Evolutionary conservation across 2,797 vertebrate genomes (phyloP).

Genomic region (Salarias fasciatus): DNA sequence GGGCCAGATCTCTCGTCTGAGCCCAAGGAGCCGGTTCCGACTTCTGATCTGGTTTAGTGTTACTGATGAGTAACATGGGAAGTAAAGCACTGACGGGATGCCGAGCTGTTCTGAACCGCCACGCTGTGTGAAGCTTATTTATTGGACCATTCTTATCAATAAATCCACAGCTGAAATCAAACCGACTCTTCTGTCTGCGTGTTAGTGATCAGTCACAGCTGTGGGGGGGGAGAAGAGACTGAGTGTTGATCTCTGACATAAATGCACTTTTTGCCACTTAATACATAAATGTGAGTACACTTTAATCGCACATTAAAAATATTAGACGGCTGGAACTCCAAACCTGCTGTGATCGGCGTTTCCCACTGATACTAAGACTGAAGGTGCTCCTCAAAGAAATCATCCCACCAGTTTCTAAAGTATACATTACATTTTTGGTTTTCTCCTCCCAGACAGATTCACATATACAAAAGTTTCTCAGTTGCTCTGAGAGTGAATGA

Average conservation of each 20-base stretch:
- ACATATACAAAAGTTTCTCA: no score
- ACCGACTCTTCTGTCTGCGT: background rate
- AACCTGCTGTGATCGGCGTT: no score
- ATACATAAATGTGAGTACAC: slow-evolving; percentile 14
- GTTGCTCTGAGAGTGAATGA: no score
- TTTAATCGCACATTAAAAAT: slow-evolving; percentile 15
- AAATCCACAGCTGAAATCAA: slow-evolving; percentile 72
- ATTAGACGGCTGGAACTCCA: background rate
- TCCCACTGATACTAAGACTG: no score
- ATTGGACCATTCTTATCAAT: slow-evolving; percentile 81
- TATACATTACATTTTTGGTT: no score
- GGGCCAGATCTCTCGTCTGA: slow-evolving; percentile 7
- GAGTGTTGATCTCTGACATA: no score
- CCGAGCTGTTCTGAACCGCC: slow-evolving; percentile 56
- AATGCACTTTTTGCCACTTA: background rate
- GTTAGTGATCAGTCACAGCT: no score
- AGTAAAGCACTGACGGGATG: slow-evolving; percentile 75
- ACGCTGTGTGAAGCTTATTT: slow-evolving; percentile 79
- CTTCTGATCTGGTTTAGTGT: slow-evolving; percentile 31
- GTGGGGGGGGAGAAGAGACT: no score
- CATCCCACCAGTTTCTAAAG: no score
- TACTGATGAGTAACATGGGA: slow-evolving; percentile 33
- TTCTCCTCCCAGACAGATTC: no score
- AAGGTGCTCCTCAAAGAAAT: background rate
- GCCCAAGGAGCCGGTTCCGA: slow-evolving; percentile 15